Evolutionary conservation across 2,888 invertebrate genomes (phyloP).

Genomic region (Vandiemenella viatica): DNA sequence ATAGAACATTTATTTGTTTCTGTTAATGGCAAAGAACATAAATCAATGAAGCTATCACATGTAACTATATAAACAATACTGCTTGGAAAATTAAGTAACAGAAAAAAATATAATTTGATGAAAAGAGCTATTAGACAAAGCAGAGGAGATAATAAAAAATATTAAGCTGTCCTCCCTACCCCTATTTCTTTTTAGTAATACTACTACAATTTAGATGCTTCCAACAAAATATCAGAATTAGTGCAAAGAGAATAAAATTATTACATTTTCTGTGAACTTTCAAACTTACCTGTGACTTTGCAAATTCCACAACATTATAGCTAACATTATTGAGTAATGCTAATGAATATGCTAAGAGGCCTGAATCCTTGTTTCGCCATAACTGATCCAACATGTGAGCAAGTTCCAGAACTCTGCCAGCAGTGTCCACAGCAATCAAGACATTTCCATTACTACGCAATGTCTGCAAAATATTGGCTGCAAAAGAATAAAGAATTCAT

Average conservation of each 20-base stretch:
- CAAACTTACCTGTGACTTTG: conserved; percentile 82
- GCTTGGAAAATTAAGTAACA: too few relatives aligned
- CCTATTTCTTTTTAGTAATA: conserved; percentile 65
- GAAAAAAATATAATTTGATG: too few relatives aligned
- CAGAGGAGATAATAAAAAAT: neutral
- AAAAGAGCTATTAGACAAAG: neutral
- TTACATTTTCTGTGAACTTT: conserved; percentile 90
- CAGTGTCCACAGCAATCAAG: conserved; percentile 89
- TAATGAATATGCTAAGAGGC: conserved; percentile 83
- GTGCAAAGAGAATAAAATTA: conserved; percentile 85
- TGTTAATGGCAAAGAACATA: too few relatives aligned
- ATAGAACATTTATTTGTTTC: too few relatives aligned
- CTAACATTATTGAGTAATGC: conserved; percentile 91
- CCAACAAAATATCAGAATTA: conserved; percentile 87
- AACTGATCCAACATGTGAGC: conserved; percentile 92
- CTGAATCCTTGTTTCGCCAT: conserved; percentile 91
- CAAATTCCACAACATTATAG: conserved; percentile 97
- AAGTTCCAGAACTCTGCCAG: conserved; percentile 87
- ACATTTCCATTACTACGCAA: conserved; percentile 90
- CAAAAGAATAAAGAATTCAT: conserved; percentile 22
- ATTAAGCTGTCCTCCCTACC: neutral
- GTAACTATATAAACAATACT: too few relatives aligned
- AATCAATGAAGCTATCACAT: too few relatives aligned
- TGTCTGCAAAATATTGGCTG: conserved; percentile 85
- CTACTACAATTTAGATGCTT: conserved; percentile 89